Percentiles rank a stretch among this genome's conserved stretches.
These are phyloP conservation scores for Cercopithecus neglectus DNA, from an alignment of 2,797 vertebrate species.

Conservation along the genomic window DNA sequence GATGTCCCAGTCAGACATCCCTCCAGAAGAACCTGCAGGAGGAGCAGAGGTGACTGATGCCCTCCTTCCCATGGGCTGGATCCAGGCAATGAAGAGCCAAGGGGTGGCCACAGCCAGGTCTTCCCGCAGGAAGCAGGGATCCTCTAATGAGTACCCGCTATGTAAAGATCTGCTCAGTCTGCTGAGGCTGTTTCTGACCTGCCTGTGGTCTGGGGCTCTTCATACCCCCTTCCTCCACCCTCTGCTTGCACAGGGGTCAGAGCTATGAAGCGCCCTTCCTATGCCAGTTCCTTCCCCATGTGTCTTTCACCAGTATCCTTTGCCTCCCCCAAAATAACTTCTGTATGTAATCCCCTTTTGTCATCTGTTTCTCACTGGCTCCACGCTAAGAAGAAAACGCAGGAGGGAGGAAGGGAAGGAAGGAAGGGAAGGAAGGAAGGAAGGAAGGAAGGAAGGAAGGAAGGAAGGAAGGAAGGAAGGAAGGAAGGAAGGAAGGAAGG, in stretches of 20 bases:
- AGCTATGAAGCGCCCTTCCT: no score
- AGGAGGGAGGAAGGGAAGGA: accelerated
- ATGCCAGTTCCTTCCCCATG: no score
- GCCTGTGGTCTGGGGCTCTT: neutral
- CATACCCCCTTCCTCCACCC: accelerated
- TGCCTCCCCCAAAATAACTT: no score
- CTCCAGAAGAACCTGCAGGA: neutral
- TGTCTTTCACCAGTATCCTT: no score
- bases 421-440: no score
- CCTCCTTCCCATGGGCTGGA: neutral
- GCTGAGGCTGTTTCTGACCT: neutral
- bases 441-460: no score
- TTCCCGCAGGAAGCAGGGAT: neutral
- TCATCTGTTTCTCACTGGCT: no score
- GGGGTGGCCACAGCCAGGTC: neutral
- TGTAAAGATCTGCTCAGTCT: neutral
- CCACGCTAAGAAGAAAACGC: no score
- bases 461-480: no score
- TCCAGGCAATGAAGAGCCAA: neutral
- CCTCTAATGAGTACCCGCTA: accelerated
- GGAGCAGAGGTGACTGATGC: neutral
- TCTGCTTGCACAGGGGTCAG: no score
- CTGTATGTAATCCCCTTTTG: no score
- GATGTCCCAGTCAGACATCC: neutral
- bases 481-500: no score